Evolutionary conservation across 2,888 invertebrate genomes (phyloP).

Genomic region (Dolomedes plantarius): DNA sequence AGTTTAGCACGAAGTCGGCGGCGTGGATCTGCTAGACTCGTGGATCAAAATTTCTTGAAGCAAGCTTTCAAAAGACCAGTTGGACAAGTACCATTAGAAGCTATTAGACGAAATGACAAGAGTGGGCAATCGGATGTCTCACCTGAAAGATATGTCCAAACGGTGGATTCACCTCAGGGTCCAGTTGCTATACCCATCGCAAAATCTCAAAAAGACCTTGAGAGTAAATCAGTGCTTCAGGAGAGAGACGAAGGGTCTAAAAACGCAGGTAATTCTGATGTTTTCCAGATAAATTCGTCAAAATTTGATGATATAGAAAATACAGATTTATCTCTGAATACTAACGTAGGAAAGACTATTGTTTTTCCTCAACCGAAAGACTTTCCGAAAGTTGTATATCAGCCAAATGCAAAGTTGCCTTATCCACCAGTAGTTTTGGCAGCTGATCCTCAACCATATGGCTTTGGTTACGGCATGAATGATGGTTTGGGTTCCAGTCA

Average conservation of each 20-base stretch:
- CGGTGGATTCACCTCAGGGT: slow-evolving; percentile 19
- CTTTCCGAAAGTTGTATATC: no score
- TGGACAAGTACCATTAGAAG: not conserved
- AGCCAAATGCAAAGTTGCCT: no score
- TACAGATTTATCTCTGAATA: no score
- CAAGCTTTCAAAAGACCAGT: not conserved
- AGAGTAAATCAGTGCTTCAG: not conserved
- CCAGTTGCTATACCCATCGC: slow-evolving; percentile 10
- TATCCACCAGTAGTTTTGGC: not conserved
- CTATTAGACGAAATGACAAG: not conserved
- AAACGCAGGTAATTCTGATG: not conserved
- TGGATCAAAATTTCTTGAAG: not conserved
- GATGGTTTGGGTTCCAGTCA: slow-evolving; percentile 58
- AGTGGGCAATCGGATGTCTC: no score
- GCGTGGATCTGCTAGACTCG: not conserved
- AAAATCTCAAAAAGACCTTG: not conserved
- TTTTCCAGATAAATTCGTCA: no score
- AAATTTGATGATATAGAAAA: no score
- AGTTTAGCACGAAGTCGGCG: no score
- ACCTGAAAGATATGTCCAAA: slow-evolving; percentile 11
- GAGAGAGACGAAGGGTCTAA: not conserved
- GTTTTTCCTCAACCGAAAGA: no score
- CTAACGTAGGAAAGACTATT: no score
- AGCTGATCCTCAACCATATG: slow-evolving; percentile 25
- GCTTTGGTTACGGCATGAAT: slow-evolving; percentile 42